Conservation (phyloP, 37 sponge, comb jelly and placozoan species). For the Spongilla lacustris region DNA sequence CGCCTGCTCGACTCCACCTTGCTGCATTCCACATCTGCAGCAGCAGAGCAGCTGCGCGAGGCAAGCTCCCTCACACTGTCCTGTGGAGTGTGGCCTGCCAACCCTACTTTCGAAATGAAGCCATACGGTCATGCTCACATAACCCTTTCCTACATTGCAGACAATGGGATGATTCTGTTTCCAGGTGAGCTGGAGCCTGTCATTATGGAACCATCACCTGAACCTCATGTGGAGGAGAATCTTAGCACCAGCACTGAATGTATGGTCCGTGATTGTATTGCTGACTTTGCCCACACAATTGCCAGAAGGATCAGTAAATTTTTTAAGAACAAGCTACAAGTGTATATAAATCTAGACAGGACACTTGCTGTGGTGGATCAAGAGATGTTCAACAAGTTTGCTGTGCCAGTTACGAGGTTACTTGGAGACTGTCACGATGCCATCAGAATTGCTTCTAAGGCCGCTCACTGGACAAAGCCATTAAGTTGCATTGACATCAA, state of each 20-base stretch:
- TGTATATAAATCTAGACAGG: background rate
- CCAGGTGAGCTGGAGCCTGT: background rate
- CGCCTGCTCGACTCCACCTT: background rate
- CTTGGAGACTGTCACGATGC: background rate
- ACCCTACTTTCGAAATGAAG: conserved; percentile 2
- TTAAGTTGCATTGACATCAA: background rate
- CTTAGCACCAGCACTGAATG: background rate
- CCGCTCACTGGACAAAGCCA: background rate
- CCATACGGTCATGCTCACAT: conserved; percentile 7
- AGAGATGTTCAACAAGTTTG: background rate
- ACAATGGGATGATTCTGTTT: conserved; percentile 21
- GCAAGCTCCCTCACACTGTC: conserved; percentile 20
- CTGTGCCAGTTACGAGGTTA: background rate
- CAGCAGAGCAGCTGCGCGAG: background rate
- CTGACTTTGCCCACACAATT: conserved; percentile 1
- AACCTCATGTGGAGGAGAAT: background rate
- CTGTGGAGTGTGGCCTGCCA: conserved; percentile 17
- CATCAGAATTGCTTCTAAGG: background rate
- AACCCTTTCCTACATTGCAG: conserved; percentile 25
- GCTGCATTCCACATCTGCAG: background rate
- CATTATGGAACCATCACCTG: background rate
- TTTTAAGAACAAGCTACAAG: background rate
- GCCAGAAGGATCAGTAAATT: background rate
- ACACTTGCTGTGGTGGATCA: background rate
- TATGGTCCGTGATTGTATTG: background rate